Base-by-base conservation (phyloP, 2,888 invertebrate species). In the Lamproptera curius region DNA sequence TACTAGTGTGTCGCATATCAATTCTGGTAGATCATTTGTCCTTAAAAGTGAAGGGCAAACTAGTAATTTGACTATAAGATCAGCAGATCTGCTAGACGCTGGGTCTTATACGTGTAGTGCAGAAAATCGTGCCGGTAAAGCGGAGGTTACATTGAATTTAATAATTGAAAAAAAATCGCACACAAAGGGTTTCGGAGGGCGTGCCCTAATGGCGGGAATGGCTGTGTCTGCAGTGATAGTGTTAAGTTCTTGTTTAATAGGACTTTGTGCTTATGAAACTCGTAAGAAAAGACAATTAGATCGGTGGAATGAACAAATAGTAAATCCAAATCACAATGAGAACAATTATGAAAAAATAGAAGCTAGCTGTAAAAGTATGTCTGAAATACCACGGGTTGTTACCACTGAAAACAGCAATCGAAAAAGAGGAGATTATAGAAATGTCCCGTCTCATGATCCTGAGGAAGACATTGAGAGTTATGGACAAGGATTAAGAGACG, bases 341-440 rank as follows among this genome's bases (percentile, higher is more conserved):
- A 93, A 93, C 63, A 93, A 91, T 75, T 94, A 94, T 67, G 94
- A 94, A 72, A 94, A 94, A 85, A 94, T 94, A 57, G 94, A 94
- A 70, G 90, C 93, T 87, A 92, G 91, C 72, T 90, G 91, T 60
- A 83, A 84, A 58, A 76, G 70, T 55, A 58, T 54, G 13, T 71
- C 76, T 28, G 81, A 84, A 61, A 67, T 76, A 54, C 74, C 82
- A 35, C 68, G 78, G 42, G 73, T 75, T 42, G 59, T 74, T 56
- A 59, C 76, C 42, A 55, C 71, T n/a, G 84, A 85, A 37, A 77
- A 59, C 61, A 68, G 67, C 55, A 49, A 28, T 44, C 77, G 86
- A 45, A 91, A 91, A 63, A 89, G 93, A 56, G 93, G 93, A 33
- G 92, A 93, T 62, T 93, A 93, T 68, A 88, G 92, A 58, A 92